A percentile compares a stretch with the other conserved stretches of the same genome.
These are phyloP conservation scores for Fragum whitleyi DNA, from an alignment of 2,888 invertebrate species.

Conservation along the genomic window DNA sequence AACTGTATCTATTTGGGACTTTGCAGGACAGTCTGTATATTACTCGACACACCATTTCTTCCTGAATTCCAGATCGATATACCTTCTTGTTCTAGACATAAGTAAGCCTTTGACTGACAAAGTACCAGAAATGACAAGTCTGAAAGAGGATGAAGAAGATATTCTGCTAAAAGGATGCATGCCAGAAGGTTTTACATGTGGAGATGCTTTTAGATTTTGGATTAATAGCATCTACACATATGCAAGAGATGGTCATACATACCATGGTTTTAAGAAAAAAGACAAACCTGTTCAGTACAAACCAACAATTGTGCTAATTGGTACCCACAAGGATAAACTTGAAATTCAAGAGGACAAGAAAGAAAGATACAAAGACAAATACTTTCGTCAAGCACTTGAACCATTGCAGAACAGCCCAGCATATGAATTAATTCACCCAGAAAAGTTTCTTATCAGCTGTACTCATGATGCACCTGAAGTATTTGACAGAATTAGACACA, in stretches of 20 bases:
- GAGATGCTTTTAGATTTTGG: conserved; percentile 63
- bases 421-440: background rate
- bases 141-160: background rate
- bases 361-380: conserved; percentile 41
- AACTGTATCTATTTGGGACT: conserved; percentile 54
- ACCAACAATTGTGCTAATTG: conserved; percentile 54
- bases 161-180: background rate
- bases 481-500: conserved; percentile 22
- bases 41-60: conserved; percentile 62
- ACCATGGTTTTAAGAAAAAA: background rate
- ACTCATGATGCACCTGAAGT: background rate
- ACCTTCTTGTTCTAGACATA: conserved; percentile 52
- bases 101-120: conserved; percentile 15
- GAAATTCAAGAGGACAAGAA: conserved; percentile 28
- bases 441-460: background rate
- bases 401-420: conserved; percentile 13
- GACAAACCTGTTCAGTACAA: background rate
- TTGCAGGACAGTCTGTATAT: conserved; percentile 31
- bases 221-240: conserved; percentile 57
- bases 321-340: conserved; percentile 51
- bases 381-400: conserved; percentile 49
- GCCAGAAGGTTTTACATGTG: conserved; percentile 37
- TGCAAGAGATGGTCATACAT: background rate
- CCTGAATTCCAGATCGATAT: conserved; percentile 51
- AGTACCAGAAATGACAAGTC: background rate